Conservation (phyloP, 1,140 invertebrate species). For the Apis cerana region DNA sequence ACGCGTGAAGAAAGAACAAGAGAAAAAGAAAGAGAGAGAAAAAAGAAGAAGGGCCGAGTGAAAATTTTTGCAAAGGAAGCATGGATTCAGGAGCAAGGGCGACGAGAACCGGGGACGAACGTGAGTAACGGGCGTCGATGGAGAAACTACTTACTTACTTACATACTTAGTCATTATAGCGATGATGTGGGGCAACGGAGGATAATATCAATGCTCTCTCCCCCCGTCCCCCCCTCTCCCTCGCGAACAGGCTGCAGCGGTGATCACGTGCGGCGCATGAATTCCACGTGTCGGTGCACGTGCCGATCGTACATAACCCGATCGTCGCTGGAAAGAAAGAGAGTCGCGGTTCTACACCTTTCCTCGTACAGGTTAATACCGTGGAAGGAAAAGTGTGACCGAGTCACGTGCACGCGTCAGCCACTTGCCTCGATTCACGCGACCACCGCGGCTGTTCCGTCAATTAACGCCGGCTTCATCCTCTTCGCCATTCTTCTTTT, state of each 20-base stretch:
- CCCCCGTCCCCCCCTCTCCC: slow-evolving; percentile 4
- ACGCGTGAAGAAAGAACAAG: too few relatives aligned
- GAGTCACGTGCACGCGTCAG: slow-evolving; percentile 72
- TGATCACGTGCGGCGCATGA: slow-evolving; percentile 75
- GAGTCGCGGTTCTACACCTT: slow-evolving; percentile 50
- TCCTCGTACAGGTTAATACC: slow-evolving; percentile 59
- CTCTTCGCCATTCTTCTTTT: slow-evolving; percentile 38
- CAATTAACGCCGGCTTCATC: slow-evolving; percentile 66
- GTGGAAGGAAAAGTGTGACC: slow-evolving; percentile 65
- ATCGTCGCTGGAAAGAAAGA: slow-evolving; percentile 35
- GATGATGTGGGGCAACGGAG: slow-evolving; percentile 58
- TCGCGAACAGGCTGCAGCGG: slow-evolving; percentile 46
- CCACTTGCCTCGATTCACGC: slow-evolving; percentile 68
- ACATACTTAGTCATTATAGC: not conserved
- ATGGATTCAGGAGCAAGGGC: slow-evolving; percentile 11
- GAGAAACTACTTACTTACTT: slow-evolving; percentile 16
- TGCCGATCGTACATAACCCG: slow-evolving; percentile 51
- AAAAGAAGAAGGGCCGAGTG: slow-evolving; percentile 10
- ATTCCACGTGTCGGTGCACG: slow-evolving; percentile 69
- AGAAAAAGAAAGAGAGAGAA: too few relatives aligned
- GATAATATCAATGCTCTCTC: slow-evolving; percentile 64
- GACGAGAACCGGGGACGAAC: not conserved
- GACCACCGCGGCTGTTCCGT: slow-evolving; percentile 61
- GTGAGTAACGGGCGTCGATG: slow-evolving; percentile 28
- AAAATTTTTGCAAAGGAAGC: slow-evolving; percentile 35